Evolutionary conservation across 2,888 invertebrate genomes (phyloP).

Genomic region (Craniophora ligustri): DNA sequence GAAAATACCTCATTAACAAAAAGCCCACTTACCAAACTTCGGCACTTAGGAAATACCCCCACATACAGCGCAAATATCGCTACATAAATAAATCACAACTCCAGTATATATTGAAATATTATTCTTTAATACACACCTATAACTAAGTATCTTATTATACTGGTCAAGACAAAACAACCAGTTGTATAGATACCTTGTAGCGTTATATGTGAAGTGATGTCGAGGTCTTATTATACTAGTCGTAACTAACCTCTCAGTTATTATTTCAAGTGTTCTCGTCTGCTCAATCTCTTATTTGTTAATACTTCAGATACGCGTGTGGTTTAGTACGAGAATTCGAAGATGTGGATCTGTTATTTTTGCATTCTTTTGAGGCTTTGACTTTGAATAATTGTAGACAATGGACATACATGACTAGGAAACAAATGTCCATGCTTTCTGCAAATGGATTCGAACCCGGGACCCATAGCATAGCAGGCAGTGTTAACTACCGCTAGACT

Average conservation of each 20-base stretch:
- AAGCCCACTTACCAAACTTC: slow-evolving; percentile 52
- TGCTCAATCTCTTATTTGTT: slow-evolving; percentile 64
- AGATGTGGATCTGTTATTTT: not conserved
- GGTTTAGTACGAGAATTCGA: slow-evolving; percentile 9
- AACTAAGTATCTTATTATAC: slow-evolving; percentile 30
- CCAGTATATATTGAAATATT: slow-evolving; percentile 47
- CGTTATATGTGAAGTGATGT: not conserved
- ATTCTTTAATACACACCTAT: slow-evolving; percentile 27
- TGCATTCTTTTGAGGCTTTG: not conserved
- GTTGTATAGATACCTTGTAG: slow-evolving; percentile 13
- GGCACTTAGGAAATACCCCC: slow-evolving; percentile 54
- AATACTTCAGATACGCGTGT: slow-evolving; percentile 39
- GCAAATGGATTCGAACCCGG: no score
- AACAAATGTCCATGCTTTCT: no score
- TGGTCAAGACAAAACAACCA: slow-evolving; percentile 26
- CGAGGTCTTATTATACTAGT: slow-evolving; percentile 26
- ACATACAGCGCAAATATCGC: slow-evolving; percentile 52
- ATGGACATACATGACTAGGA: no score
- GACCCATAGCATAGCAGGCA: no score
- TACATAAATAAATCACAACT: slow-evolving; percentile 60
- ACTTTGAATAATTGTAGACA: no score
- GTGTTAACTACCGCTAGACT: no score
- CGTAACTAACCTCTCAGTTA: slow-evolving; percentile 56
- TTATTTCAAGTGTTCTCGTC: slow-evolving; percentile 67
- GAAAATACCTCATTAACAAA: slow-evolving; percentile 63